These are phyloP conservation scores for Lasioglossum baleicum DNA, from an alignment of 1,140 invertebrate species.

Conservation along the genomic window DNA sequence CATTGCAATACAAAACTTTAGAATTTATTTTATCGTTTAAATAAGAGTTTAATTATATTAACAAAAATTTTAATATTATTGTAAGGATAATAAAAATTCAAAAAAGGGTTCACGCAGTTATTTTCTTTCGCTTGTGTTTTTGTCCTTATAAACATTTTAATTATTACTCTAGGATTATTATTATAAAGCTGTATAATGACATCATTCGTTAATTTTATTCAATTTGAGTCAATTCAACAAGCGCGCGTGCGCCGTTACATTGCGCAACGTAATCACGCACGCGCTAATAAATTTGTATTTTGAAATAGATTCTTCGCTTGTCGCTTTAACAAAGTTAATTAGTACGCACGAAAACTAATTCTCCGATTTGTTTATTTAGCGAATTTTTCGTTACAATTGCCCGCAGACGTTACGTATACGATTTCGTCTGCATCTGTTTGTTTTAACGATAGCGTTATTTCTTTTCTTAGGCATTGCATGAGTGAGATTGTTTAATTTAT, in stretches of 20 bases:
- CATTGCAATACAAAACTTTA: slow-evolving; percentile 16
- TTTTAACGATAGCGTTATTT: not conserved
- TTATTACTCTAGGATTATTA: too few species aligned
- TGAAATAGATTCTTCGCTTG: too few species aligned
- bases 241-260: too few species aligned
- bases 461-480: not conserved
- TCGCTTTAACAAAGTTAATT: too few species aligned
- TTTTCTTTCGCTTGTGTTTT: not conserved
- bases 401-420: not conserved
- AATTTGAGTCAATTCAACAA: too few species aligned
- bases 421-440: not conserved
- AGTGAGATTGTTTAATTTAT: not conserved
- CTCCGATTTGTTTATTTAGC: not conserved
- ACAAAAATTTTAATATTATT: slow-evolving; percentile 36
- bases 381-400: not conserved
- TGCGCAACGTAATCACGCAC: too few species aligned
- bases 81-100: slow-evolving; percentile 11
- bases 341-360: too few species aligned
- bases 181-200: too few species aligned
- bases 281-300: too few species aligned
- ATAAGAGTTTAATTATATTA: slow-evolving; percentile 37
- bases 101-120: not conserved
- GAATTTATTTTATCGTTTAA: slow-evolving; percentile 16
- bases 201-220: too few species aligned
- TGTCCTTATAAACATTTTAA: not conserved